Evolutionary conservation across 1,140 invertebrate genomes (phyloP).

Genomic region (Diuraphis noxia): DNA sequence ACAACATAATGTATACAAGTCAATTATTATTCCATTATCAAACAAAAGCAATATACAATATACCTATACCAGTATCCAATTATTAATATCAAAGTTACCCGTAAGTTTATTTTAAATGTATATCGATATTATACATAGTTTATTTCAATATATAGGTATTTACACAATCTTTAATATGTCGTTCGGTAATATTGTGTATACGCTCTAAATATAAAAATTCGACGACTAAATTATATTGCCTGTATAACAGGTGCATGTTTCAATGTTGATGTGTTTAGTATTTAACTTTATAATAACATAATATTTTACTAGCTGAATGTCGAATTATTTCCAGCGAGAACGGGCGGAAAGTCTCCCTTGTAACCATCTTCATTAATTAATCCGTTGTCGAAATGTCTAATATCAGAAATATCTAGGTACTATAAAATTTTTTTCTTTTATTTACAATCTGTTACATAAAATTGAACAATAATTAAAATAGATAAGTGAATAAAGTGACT

Average conservation of each 20-base stretch:
- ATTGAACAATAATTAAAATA: no score
- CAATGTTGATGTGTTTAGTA: neutral
- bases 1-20: conserved; percentile 31
- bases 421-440: no score
- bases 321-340: no score
- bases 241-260: neutral
- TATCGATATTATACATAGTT: neutral
- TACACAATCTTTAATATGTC: neutral
- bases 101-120: neutral
- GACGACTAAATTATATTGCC: neutral
- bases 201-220: neutral
- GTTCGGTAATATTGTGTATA: neutral
- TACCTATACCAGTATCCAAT: neutral
- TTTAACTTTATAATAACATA: neutral
- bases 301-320: no score
- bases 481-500: no score
- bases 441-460: no score
- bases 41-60: neutral
- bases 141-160: neutral
- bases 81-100: neutral
- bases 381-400: no score
- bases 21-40: conserved; percentile 1
- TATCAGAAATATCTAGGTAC: no score
- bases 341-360: no score
- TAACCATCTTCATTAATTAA: no score